Evolutionary conservation across 2,797 vertebrate species (phyloP), one percentile per base, ranked within the genome.

Genomic region (Eremophila alpestris): DNA sequence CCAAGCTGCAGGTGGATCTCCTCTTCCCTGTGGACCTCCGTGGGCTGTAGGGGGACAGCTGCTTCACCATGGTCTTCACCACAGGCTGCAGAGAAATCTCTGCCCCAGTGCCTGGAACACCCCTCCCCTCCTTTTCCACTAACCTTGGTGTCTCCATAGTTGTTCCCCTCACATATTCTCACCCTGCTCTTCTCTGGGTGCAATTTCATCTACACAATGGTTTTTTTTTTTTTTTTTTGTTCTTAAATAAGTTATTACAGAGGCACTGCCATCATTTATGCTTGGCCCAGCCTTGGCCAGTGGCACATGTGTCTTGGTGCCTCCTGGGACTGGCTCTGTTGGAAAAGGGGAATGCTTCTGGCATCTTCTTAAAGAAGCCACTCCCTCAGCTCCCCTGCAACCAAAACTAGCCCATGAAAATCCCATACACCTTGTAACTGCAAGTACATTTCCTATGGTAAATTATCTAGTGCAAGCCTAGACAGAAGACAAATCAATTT

Each of bases 341-440:
- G 34, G 49, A 62, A n/a, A 62, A 68, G 16, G 5, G 6, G 20
- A 38, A 32, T 26, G 20, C 4, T 62, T 54, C 30, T 69, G 34
- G 11, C 17, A 70, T 30, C 21, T 30, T 55, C 64, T 48, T 11
- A 48, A 13, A 41, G 30, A 22, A 69, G 8, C 4, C 11, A 77
- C 6, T 7, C 23, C 13, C 5, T 46, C 13, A 34, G 20, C 17
- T 48, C 4, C 21, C 23, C 24, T 0, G 0, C 11, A 17, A 62
- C 11, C 41, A 48, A 69, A 69, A 86, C 8, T 13, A 55, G 41
- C 4, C 16, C 11, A 27, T 41, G 26, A 7, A 78, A 41, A 55
- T 17, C 30, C 14, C 36, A 55, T 11, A 32, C 10, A 81, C 12
- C 27, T 83, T 87, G 52, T 51, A 73, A 86, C 26, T 45, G 45